phyloP scores from a whole-genome alignment of 1,140 invertebrate species.

The Holotrichia oblita region DNA sequence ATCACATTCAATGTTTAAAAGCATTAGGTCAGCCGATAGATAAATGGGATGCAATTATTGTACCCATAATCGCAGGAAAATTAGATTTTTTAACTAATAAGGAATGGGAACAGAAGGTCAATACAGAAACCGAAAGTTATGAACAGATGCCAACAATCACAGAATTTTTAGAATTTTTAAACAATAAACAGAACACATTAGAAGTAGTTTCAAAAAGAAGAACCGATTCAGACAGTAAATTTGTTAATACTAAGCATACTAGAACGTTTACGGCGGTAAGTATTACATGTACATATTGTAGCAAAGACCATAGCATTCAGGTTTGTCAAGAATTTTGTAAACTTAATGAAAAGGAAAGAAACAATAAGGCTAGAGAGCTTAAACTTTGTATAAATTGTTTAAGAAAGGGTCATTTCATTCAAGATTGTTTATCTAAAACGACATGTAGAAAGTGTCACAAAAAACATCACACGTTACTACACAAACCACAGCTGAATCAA shows the following conservation, averaged over 20 bases:
- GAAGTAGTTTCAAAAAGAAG: no score
- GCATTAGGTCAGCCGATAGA: conserved; percentile 44
- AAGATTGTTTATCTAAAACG: neutral
- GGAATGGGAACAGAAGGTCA: conserved; percentile 47
- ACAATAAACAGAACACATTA: no score
- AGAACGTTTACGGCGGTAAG: neutral
- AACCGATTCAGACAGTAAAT: no score
- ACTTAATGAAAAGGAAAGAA: neutral
- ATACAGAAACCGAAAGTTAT: conserved; percentile 5
- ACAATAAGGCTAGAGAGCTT: neutral
- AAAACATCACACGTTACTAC: conserved; percentile 25
- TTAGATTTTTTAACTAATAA: conserved; percentile 42
- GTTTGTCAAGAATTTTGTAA: conserved; percentile 11
- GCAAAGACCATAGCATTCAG: neutral
- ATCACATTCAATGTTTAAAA: conserved; percentile 45
- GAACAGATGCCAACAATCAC: no score
- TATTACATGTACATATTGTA: neutral
- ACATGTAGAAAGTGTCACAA: neutral
- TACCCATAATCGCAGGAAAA: conserved; percentile 45
- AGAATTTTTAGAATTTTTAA: no score
- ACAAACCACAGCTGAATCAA: neutral
- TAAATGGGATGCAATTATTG: conserved; percentile 46
- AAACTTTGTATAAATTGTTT: conserved; percentile 33
- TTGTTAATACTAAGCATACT: neutral
- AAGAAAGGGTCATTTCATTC: conserved; percentile 11